phyloP scores from a whole-genome alignment of 2,888 invertebrate genomes.

The Amblyteles armatorius region DNA sequence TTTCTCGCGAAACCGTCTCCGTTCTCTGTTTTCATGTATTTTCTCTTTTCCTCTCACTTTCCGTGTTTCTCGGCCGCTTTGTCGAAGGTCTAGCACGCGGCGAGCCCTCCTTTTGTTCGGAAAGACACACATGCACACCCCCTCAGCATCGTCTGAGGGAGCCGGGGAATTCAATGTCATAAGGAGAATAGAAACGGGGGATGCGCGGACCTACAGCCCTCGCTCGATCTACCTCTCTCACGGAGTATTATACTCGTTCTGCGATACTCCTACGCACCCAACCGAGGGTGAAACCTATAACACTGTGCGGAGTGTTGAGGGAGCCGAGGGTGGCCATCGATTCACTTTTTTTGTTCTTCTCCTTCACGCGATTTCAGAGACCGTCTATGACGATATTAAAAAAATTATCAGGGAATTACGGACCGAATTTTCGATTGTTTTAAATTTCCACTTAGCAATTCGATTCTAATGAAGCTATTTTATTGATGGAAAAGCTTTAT shows the following conservation, averaged over 20 bases:
- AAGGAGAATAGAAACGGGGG: constrained; percentile 49
- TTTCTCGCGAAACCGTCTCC: neutral
- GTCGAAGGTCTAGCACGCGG: constrained; percentile 51
- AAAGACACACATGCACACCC: constrained; percentile 16
- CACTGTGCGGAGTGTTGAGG: constrained; percentile 22
- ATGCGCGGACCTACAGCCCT: constrained; percentile 29
- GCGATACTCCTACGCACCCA: constrained; percentile 4
- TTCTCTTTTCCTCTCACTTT: constrained; percentile 39
- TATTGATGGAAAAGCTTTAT: too few relatives aligned
- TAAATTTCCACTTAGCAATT: neutral
- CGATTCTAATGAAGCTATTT: too few relatives aligned
- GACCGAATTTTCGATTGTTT: neutral
- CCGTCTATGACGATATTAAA: neutral
- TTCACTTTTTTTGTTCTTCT: neutral
- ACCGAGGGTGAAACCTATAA: constrained; percentile 19
- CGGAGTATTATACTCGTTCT: constrained; percentile 32
- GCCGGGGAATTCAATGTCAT: constrained; percentile 60
- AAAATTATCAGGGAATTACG: neutral
- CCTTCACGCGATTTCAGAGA: neutral
- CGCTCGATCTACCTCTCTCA: constrained; percentile 17
- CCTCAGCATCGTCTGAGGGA: constrained; percentile 38
- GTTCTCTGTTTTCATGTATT: constrained; percentile 10
- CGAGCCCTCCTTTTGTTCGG: constrained; percentile 50
- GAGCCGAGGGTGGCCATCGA: constrained; percentile 18
- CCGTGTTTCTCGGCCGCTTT: constrained; percentile 13